Evolutionary conservation across 2,888 invertebrate species (phyloP), one percentile per base, ranked within the genome.

Genomic region (Pollenia labialis): DNA sequence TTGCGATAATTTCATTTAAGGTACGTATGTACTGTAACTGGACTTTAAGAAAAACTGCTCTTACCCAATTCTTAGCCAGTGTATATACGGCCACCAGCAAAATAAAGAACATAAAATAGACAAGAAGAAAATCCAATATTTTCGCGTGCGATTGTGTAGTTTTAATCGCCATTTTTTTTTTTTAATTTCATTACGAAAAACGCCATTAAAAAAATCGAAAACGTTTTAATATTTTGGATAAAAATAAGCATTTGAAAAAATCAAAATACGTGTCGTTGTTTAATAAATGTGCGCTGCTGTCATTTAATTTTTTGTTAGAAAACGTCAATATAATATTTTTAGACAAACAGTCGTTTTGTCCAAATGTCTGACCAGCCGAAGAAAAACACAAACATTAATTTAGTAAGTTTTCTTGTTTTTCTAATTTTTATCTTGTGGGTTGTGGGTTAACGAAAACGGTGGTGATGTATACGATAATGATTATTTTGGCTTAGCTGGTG

Each of bases 271-370:
- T 11, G 46, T 66, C 69, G 52, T 54, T 52, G 52, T 18, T 12
- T 42, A 54, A 71, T 18, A 54, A 40, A 40, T 42, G 12, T 7
- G 32, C 52, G 32, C 40, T 32, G 16, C 10, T 32, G 46, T 48
- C 50, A 42, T 11, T 71, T 58, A 32, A 32, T 32, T 32, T 58
- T 58, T 32, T 14, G 23, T 23, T 18, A 3, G 32, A 58, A 64
- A 64, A 64, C 18, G 69, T 42, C 79, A 71, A 80, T 71, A 52
- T 60, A 68, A 40, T 62, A 71, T 12, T 18, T n/a, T 50, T 62
- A 71, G 60, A 71, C 69, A 62, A 71, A 80, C 60, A 80, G 62
- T 62, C 69, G 71, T 71, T 18, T 11, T 42, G 52, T 14, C 40
- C 23, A 79, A 60, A 18, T 18, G 62, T 44, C 23, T 44, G 44